Conservation (phyloP, 2,113 vertebrate species). For the rat (Rattus norvegicus) region GRCr8 NC_086026.1:53195001-53195500, state of each 20-base stretch:
- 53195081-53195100: neutral
- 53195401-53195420: neutral
- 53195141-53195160: neutral
- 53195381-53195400: neutral
- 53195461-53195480: neutral
- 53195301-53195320: neutral
- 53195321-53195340: neutral
- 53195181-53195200: neutral
- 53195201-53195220: accelerated
- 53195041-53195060: neutral
- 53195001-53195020: neutral
- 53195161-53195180: neutral
- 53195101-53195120: neutral
- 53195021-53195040: neutral
- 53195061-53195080: neutral
- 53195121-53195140: neutral
- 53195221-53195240: neutral
- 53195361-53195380: neutral
- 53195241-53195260: neutral
- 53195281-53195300: neutral
- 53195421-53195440: neutral
- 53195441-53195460: neutral
- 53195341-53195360: neutral
- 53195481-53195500: neutral
- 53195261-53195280: neutral